These are phyloP conservation scores for Magallana angulata DNA, from an alignment of 1,140 invertebrate species.

Conservation along the genomic window DNA sequence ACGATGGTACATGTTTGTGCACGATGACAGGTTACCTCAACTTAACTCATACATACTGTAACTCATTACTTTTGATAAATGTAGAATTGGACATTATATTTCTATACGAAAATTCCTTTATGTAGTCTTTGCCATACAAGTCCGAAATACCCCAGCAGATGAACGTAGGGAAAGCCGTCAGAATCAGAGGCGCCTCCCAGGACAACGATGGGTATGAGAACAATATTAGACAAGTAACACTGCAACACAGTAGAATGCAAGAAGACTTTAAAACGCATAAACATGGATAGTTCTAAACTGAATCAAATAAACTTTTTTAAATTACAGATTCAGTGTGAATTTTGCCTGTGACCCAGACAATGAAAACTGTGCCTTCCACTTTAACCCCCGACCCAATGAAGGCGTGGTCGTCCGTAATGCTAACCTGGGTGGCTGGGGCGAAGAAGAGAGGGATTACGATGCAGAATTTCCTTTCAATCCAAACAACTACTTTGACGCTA, in stretches of 20 bases:
- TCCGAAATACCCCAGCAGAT: conserved; percentile 64
- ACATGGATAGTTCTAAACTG: no score
- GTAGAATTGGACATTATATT: no score
- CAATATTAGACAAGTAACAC: no score
- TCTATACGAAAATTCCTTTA: no score
- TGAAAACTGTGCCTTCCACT: conserved; percentile 85
- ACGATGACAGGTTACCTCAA: no score
- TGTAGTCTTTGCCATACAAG: conserved; percentile 54
- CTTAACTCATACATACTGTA: no score
- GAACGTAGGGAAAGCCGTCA: conserved; percentile 64
- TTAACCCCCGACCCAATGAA: conserved; percentile 82
- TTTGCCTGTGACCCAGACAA: conserved; percentile 66
- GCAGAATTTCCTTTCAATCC: conserved; percentile 83
- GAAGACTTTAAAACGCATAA: no score
- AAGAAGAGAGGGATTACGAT: conserved; percentile 86
- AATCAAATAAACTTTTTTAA: no score
- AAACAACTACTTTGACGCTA: conserved; percentile 87
- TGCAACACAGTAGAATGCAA: no score
- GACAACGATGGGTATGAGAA: conserved; percentile 62
- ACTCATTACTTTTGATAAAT: no score
- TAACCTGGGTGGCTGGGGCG: conserved; percentile 84
- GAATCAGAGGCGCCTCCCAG: conserved; percentile 64
- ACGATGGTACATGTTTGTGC: no score
- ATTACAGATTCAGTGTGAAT: conserved; percentile 68
- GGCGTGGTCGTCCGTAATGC: conserved; percentile 86